Percentiles rank a stretch among this genome's conserved stretches.
These are phyloP conservation scores for Diabrotica balteata DNA, from an alignment of 2,888 invertebrate genomes.

Conservation along the genomic window DNA sequence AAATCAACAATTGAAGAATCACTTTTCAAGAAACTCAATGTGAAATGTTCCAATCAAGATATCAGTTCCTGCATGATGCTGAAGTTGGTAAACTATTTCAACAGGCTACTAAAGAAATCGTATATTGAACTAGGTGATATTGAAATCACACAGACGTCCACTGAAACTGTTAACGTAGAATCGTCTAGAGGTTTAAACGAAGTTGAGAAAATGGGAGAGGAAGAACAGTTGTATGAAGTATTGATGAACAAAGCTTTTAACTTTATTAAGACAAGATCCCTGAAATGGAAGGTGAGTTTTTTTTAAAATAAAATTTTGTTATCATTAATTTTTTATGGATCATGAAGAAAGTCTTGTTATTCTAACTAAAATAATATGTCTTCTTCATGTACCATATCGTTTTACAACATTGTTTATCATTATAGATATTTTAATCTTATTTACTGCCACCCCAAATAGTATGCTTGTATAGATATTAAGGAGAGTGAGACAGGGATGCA, in stretches of 20 bases:
- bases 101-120: constrained; percentile 80
- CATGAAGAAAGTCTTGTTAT: too few species aligned
- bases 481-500: too few species aligned
- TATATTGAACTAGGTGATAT: constrained; percentile 79
- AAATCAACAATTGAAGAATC: constrained; percentile 69
- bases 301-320: too few species aligned
- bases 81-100: constrained; percentile 83
- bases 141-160: constrained; percentile 73
- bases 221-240: constrained; percentile 67
- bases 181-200: constrained; percentile 55
- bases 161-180: constrained; percentile 62
- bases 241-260: constrained; percentile 78
- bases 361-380: too few species aligned
- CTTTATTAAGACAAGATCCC: constrained; percentile 77
- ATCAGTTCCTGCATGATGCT: constrained; percentile 84
- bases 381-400: too few species aligned
- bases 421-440: too few species aligned
- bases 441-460: too few species aligned
- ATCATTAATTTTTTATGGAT: too few species aligned
- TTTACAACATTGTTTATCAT: too few species aligned
- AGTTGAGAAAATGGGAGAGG: constrained; percentile 61
- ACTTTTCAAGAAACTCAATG: constrained; percentile 76
- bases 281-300: constrained; percentile 71
- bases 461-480: too few species aligned
- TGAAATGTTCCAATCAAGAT: constrained; percentile 79